phyloP scores from a whole-genome alignment of 2,888 invertebrate species.

The Ochropacha duplaris region DNA sequence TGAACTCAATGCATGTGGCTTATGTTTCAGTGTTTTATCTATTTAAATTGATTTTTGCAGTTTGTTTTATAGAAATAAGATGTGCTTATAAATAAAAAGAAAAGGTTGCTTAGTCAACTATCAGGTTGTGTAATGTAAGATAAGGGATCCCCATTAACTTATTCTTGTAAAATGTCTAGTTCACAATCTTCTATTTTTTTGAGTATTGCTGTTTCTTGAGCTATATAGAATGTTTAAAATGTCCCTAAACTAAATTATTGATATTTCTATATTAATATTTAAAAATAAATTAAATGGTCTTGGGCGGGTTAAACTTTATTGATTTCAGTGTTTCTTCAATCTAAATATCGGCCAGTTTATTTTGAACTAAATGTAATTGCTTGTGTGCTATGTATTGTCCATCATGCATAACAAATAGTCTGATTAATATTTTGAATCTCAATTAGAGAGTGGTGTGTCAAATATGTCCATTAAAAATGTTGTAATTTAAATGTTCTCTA shows the following conservation, averaged over 20 bases:
- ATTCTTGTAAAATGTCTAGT: conserved; percentile 16
- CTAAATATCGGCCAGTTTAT: neutral
- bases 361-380: neutral
- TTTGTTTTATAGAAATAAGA: conserved; percentile 51
- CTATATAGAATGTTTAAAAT: neutral
- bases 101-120: conserved; percentile 66
- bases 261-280: neutral
- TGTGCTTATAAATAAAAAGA: conserved; percentile 60
- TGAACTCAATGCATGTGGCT: conserved; percentile 19
- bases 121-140: conserved; percentile 74
- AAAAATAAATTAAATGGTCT: neutral
- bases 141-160: conserved; percentile 12
- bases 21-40: conserved; percentile 19
- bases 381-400: conserved; percentile 12
- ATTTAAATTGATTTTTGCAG: conserved; percentile 33
- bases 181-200: conserved; percentile 1
- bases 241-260: neutral
- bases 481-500: conserved; percentile 27
- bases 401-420: conserved; percentile 35
- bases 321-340: neutral
- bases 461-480: conserved; percentile 27
- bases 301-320: neutral
- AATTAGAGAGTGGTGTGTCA: conserved; percentile 18
- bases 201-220: neutral
- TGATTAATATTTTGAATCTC: conserved; percentile 33